These are phyloP conservation scores for Gastrophysa polygoni DNA, from an alignment of 2,888 invertebrate genomes.

Conservation along the genomic window DNA sequence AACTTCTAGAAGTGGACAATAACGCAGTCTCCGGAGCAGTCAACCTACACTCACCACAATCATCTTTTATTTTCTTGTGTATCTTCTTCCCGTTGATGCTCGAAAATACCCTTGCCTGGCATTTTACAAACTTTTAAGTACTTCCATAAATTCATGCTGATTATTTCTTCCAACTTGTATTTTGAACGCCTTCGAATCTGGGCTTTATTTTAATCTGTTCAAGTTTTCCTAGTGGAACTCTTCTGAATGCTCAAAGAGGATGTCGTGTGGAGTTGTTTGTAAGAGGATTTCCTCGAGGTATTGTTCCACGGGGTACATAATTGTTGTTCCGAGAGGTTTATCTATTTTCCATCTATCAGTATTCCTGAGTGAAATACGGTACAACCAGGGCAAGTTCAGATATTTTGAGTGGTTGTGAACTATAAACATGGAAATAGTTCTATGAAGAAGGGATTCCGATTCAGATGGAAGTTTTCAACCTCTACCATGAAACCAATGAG, in stretches of 20 bases:
- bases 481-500: no score
- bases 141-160: constrained; percentile 42
- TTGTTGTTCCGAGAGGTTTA: no score
- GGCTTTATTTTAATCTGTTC: constrained; percentile 31
- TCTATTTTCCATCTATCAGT: no score
- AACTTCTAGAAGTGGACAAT: constrained; percentile 40
- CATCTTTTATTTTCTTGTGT: constrained; percentile 24
- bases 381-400: no score
- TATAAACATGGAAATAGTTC: no score
- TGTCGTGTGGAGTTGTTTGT: neutral
- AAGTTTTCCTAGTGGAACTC: constrained; percentile 35
- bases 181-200: constrained; percentile 30
- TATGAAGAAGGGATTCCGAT: no score
- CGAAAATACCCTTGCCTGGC: constrained; percentile 27
- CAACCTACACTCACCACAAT: constrained; percentile 16
- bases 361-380: no score
- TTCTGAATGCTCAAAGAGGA: constrained; percentile 11
- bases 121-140: constrained; percentile 38
- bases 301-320: no score
- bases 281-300: no score
- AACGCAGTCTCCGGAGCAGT: constrained; percentile 25
- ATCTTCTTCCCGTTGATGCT: constrained; percentile 25
- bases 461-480: no score
- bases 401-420: no score
- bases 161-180: constrained; percentile 38